Evolutionary conservation across 23 tunicate species (phyloP).

Genomic region (Trididemnum nubilum): DNA sequence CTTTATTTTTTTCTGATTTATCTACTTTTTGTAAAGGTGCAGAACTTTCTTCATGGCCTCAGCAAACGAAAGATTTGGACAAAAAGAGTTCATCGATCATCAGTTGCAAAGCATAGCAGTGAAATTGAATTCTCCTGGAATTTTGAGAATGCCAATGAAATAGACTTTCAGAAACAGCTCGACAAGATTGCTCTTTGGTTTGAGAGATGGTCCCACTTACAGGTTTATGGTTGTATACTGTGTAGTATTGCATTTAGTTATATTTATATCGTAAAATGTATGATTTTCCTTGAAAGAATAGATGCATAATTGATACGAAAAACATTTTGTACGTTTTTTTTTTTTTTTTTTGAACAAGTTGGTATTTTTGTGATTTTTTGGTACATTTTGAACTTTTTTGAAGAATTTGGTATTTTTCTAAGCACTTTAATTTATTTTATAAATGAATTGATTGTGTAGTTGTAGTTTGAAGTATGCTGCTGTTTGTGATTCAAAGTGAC

Average conservation of each 20-base stretch:
- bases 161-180: conserved; percentile 63
- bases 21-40: conserved; percentile 1
- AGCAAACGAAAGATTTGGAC: neutral
- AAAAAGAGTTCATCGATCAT: neutral
- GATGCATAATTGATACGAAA: no score
- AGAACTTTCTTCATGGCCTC: neutral
- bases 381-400: no score
- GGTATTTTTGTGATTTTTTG: no score
- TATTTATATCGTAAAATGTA: no score
- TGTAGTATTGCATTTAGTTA: no score
- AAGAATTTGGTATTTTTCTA: no score
- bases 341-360: neutral
- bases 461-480: no score
- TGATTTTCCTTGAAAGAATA: no score
- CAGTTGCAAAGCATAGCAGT: neutral
- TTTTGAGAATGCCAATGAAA: conserved; percentile 1
- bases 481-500: no score
- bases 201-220: conserved; percentile 75
- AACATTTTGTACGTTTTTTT: neutral
- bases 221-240: conserved; percentile 19
- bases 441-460: no score
- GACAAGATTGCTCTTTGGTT: conserved; percentile 78
- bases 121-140: neutral
- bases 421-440: no score
- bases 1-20: no score